These are phyloP conservation scores for Apus apus DNA, from an alignment of 2,113 vertebrate genomes.

Conservation along the genomic window DNA sequence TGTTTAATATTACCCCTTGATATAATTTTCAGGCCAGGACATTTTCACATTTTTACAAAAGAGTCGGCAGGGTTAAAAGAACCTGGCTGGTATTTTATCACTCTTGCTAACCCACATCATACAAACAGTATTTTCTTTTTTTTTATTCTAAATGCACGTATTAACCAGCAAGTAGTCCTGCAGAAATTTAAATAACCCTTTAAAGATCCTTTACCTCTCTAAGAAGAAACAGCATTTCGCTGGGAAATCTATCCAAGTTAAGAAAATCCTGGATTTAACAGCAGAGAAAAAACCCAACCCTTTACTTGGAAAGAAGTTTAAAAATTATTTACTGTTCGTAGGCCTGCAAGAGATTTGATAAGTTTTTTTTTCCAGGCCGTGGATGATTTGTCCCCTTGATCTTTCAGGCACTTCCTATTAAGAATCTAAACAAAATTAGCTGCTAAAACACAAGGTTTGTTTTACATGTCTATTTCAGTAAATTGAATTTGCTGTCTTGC, in stretches of 20 bases:
- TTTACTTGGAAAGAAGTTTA: not conserved
- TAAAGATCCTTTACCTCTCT: not conserved
- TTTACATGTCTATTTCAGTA: not conserved
- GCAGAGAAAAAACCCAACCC: rapidly evolving
- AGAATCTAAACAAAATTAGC: not conserved
- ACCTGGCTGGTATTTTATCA: not conserved
- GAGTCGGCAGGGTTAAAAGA: not conserved
- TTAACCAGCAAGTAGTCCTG: not conserved
- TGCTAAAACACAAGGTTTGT: not conserved
- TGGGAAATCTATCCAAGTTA: not conserved
- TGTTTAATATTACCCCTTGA: not conserved
- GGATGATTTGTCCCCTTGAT: not conserved
- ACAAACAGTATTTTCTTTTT: not conserved
- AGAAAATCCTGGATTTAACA: not conserved
- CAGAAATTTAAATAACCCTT: not conserved
- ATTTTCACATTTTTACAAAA: not conserved
- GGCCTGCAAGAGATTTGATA: not conserved
- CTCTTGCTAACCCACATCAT: not conserved
- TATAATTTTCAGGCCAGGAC: not conserved
- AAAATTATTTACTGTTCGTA: not conserved
- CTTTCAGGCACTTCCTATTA: not conserved
- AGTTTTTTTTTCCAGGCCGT: not conserved
- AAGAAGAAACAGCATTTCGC: not conserved
- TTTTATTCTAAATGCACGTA: not conserved
- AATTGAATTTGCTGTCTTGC: constrained; percentile 1